A percentile compares a stretch with the other conserved stretches of the same genome.
Conservation (phyloP, 2,797 vertebrate species). For the Glyptemys insculpta region DNA sequence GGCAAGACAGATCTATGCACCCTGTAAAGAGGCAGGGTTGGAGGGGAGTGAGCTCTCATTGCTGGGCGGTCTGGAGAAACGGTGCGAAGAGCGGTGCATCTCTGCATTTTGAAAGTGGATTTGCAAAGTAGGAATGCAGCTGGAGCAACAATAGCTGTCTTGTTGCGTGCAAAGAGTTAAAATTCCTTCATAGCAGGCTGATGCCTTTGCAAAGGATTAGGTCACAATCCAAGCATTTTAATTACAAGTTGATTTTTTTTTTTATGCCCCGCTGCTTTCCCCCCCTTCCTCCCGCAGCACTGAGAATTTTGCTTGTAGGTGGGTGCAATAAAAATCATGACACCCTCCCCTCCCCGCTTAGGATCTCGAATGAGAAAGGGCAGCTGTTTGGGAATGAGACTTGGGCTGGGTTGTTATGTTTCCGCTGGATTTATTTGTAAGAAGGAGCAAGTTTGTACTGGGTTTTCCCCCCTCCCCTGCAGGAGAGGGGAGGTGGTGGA, state of each 20-base stretch:
- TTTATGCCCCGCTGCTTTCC: background rate
- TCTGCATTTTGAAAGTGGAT: background rate
- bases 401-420: background rate
- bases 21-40: background rate
- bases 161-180: constrained; percentile 84
- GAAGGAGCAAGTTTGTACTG: background rate
- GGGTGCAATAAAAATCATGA: background rate
- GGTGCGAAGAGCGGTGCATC: background rate
- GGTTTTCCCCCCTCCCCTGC: background rate
- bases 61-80: background rate
- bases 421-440: background rate
- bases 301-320: background rate
- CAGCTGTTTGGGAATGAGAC: background rate
- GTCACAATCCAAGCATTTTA: constrained; percentile 34
- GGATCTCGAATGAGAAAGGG: background rate
- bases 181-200: constrained; percentile 78
- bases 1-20: background rate
- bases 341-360: too few relatives aligned
- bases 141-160: constrained; percentile 76
- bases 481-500: background rate
- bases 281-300: background rate
- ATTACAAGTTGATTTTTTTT: background rate
- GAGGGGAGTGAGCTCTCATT: background rate
- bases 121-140: background rate
- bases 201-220: constrained; percentile 66